Percentiles rank a stretch among this genome's conserved stretches.
Conservation (phyloP, 2,888 invertebrate species). For the Mermis nigrescens region DNA sequence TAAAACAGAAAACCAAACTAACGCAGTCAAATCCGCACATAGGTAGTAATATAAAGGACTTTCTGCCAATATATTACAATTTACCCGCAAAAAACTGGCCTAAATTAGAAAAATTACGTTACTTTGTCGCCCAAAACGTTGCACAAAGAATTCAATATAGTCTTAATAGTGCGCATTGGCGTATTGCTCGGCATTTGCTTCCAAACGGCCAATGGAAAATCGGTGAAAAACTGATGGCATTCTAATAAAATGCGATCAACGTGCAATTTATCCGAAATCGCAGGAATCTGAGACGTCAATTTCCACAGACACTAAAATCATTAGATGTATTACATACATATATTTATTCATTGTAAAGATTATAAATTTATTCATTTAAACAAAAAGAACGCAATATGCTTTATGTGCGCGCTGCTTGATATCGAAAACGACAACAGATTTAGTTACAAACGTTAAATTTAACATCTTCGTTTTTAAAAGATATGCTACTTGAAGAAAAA, state of each 20-base stretch:
- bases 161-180: slow-evolving; percentile 68
- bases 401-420: too few relatives aligned
- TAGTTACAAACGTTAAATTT: too few relatives aligned
- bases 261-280: slow-evolving; percentile 44
- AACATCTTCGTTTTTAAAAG: too few relatives aligned
- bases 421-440: too few relatives aligned
- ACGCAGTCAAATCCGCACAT: too few relatives aligned
- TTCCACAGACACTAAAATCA: slow-evolving; percentile 66
- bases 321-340: too few relatives aligned
- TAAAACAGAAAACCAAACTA: too few relatives aligned
- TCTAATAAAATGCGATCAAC: slow-evolving; percentile 45
- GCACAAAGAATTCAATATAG: slow-evolving; percentile 71
- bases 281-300: slow-evolving; percentile 63
- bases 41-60: background rate
- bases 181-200: slow-evolving; percentile 61
- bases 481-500: too few relatives aligned
- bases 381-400: too few relatives aligned
- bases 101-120: background rate
- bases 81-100: background rate
- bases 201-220: slow-evolving; percentile 14
- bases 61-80: background rate
- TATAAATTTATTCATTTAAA: too few relatives aligned
- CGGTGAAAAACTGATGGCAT: slow-evolving; percentile 63
- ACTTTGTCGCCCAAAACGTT: slow-evolving; percentile 38
- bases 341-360: background rate